A percentile compares a stretch with the other conserved stretches of the same genome.
These are phyloP conservation scores for Crotalus tigris DNA, from an alignment of 2,113 vertebrate species.

Conservation along the genomic window DNA sequence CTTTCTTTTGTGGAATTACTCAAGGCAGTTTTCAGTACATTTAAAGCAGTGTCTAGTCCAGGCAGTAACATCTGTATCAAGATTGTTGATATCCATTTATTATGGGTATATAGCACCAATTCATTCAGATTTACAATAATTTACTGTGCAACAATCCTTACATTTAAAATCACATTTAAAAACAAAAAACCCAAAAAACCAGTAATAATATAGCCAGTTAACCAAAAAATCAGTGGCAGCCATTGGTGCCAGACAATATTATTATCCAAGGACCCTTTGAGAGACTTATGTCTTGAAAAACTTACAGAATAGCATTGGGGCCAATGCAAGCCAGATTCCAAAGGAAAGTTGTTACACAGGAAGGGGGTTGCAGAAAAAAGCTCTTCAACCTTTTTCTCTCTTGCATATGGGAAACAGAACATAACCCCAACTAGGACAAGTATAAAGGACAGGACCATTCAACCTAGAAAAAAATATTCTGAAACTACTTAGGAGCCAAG, in stretches of 20 bases:
- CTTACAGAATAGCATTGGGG: not conserved
- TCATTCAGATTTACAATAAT: not conserved
- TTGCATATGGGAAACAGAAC: not conserved
- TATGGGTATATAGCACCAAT: not conserved
- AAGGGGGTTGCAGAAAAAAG: not conserved
- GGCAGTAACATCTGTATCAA: not conserved
- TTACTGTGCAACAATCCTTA: not conserved
- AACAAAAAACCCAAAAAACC: not conserved
- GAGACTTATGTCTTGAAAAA: not conserved
- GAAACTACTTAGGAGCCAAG: not conserved
- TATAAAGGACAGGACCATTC: not conserved
- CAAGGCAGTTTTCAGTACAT: not conserved
- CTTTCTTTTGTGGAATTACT: not conserved
- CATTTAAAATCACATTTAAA: not conserved
- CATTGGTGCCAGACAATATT: not conserved
- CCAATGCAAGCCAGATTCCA: not conserved
- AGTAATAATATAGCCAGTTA: not conserved
- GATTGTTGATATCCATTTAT: not conserved
- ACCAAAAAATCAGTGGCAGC: not conserved
- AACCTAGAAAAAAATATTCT: not conserved
- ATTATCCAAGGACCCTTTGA: not conserved
- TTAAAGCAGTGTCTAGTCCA: not conserved
- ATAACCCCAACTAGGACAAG: not conserved
- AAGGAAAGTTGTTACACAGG: not conserved
- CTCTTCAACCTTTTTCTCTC: not conserved